Evolutionary conservation across 2,113 vertebrate species (phyloP), one percentile per base, ranked within the genome.

Genomic region (Dryoscopus gambensis): DNA sequence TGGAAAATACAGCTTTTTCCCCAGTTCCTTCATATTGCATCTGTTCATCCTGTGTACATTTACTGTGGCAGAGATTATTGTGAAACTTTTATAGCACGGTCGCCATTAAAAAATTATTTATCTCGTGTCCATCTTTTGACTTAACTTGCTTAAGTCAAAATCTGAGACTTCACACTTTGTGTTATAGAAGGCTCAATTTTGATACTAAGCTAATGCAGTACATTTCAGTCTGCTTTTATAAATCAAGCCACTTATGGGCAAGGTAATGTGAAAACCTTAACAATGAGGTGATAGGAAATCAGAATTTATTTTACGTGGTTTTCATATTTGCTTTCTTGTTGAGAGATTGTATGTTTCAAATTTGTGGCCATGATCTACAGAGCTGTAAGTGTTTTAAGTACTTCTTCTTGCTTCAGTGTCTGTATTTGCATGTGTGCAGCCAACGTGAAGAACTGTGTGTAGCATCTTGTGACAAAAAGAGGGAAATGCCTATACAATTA

Each of bases 371-470:
- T 77, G n/a, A 44, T 7, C 13, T 80, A 11, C 2, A 6, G n/a
- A 28, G 22, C 19, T 71, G 11, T 79, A 33, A 24, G 23, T 49
- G 6, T 40, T 83, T 42, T 42, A 42, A 42, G 11, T 70, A 50
- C 17, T 16, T 52, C 9, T 33, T 67, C 20, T 50, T 0, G 1
- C 22, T 84, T 84, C 35, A 25, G 39, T 63, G 62, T 31, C 35
- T 0, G 0, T 17, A n/a, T 67, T 10, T 49, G 22, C 3, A 1
- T 28, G 25, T 59, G 5, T 46, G 12, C 33, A 65, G 30, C n/a
- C 1, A 4, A 73, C 24, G 15, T 73, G 15, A 84, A 84, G 35
- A 78, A 33, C 9, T 28, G 19, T 4, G 1, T 3, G 0, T 53
- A 21, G 57, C 27, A n/a, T n/a, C 30, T 24, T n/a, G 23, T 68